Percentiles rank a stretch among this genome's conserved stretches.
These are phyloP conservation scores for Pheosia gnoma DNA, from an alignment of 2,888 invertebrate species.

Conservation along the genomic window DNA sequence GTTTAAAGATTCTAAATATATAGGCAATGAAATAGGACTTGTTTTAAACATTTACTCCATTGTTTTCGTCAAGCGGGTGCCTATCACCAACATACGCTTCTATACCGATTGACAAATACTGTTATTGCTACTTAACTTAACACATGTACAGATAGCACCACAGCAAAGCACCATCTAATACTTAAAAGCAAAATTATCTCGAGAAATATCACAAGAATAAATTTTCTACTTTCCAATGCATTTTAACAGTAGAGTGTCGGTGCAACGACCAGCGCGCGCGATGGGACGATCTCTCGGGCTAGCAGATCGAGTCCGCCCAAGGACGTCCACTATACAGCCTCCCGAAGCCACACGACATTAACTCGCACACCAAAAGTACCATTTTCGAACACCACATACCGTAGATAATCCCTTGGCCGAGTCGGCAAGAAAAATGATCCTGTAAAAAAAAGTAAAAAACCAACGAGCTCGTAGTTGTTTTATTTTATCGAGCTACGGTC, in stretches of 20 bases:
- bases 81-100: not conserved
- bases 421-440: conserved; percentile 83
- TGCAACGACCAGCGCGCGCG: conserved; percentile 80
- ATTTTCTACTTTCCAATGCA: conserved; percentile 82
- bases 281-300: conserved; percentile 80
- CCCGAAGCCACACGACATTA: conserved; percentile 53
- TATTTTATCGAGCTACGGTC: conserved; percentile 72
- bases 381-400: conserved; percentile 43
- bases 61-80: not conserved
- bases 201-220: conserved; percentile 63
- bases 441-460: conserved; percentile 80
- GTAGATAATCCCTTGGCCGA: conserved; percentile 67
- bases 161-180: conserved; percentile 8
- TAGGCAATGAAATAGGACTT: no score
- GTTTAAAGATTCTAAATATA: no score
- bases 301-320: conserved; percentile 84
- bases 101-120: not conserved
- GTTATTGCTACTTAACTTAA: not conserved
- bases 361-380: conserved; percentile 34
- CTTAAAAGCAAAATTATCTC: conserved; percentile 38
- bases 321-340: conserved; percentile 79
- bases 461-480: conserved; percentile 74
- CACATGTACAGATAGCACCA: not conserved
- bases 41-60: not conserved
- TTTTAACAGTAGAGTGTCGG: conserved; percentile 78